Evolutionary conservation across 2,888 invertebrate species (phyloP), one percentile per base, ranked within the genome.

Genomic region (Hypselothyrea guttata): DNA sequence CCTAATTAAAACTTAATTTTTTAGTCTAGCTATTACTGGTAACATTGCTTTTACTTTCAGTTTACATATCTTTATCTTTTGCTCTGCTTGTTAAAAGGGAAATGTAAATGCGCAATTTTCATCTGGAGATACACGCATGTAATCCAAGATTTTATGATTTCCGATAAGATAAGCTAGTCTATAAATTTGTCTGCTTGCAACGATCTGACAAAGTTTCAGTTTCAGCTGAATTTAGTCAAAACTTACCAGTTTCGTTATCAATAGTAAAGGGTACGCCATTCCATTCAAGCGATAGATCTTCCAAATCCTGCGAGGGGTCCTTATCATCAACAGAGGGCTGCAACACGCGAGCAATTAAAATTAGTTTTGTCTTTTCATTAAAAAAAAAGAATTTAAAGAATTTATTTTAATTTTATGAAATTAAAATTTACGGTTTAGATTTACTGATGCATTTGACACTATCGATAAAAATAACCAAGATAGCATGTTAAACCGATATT

Each of bases 171-270:
- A 46, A 22, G 8, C 1, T n/a, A 5, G 9, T 31, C 9, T 18
- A 30, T 37, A 37, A 37, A 22, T 22, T 13, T n/a, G 11, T 13
- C 13, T n/a, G n/a, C 11, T 8, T 41, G 22, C 18, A 12, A 46
- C 37, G 47, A 38, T 31, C 47, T 45, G 30, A 45, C 34, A 22
- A 1, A 45, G 9, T 1, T 7, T 11, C 2, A 5, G 0, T 27
- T 7, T 11, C 22, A 9, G n/a, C n/a, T n/a, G n/a, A n/a, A n/a
- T n/a, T n/a, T n/a, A n/a, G 7, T 33, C 28, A 4, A 7, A 30
- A 92, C 93, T 92, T 89, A 96, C 96, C 96, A 70, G 96, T 96
- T 90, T 96, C 96, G 9, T 95, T 94, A 87, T 96, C 96, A 60
- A 96, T 94, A 64, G 95, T 95, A 90, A 96, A 96, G 0, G 94